Base-by-base conservation (phyloP, 1,140 invertebrate genomes). In the Cherax destructor region DNA sequence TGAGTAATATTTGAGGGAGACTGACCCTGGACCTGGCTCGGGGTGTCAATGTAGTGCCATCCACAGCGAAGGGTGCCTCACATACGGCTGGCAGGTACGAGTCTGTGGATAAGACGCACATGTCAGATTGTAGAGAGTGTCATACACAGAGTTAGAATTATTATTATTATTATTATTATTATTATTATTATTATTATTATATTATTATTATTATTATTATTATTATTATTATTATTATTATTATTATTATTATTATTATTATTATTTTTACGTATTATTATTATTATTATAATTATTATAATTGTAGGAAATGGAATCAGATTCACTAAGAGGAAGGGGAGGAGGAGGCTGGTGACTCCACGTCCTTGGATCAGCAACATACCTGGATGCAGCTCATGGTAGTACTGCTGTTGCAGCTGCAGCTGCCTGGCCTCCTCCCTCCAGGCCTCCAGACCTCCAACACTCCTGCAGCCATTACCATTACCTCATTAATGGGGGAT, bases 41-140 rank as follows among this genome's bases (percentile, higher is more conserved):
- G 4, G 88, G 88, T 2, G 88, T 91, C 41, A 91, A n/a, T 41
- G 69, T 91, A 7, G 83, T 91, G 6, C 88, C 88, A n/a, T 91
- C 88, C 2, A 91, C 49, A 21, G 88, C 88, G 18, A 91, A 91
- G 59, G 88, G 83, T 59, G 88, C 88, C 30, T 84, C 83, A 18
- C 41, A 85, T 9, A 91, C 88, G 13, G 83, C 88, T 1, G 83
- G 72, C 56, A 85, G 56, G 83, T 84, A 91, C 21, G 21, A 18
- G 47, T 91, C 88, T 91, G 88, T 4, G 18, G 49, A 56, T 9
- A 52, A 16, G 30, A 41, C 30, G 30, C 30, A 41, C 0, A 41
- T 41, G 30, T 41, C 30, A 41, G 41, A 30, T n/a, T 41, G 30
- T 41, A 41, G 30, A 41, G 2, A 41, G 30, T 41, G 30, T 41